Evolutionary conservation across 2,888 invertebrate species (phyloP).

Genomic region (Ditylenchus weischeri): DNA sequence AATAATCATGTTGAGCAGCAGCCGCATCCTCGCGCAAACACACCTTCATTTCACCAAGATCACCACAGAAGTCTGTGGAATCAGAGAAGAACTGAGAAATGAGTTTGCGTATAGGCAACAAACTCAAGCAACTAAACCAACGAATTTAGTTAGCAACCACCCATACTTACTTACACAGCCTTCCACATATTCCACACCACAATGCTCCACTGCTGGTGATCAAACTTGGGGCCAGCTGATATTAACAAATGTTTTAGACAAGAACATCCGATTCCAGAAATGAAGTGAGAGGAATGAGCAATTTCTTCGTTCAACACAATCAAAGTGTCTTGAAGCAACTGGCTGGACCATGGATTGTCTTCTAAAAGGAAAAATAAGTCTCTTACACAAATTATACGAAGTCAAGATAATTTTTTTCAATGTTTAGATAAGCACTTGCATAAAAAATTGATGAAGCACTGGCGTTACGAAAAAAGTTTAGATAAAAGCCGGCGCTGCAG

Average conservation of each 20-base stretch:
- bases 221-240: constrained; percentile 62
- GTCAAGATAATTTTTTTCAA: too few relatives aligned
- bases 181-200: constrained; percentile 67
- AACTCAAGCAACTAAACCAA: constrained; percentile 67
- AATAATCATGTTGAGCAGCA: constrained; percentile 7
- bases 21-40: constrained; percentile 23
- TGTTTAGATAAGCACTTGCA: too few relatives aligned
- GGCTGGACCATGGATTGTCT: constrained; percentile 23
- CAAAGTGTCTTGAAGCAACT: constrained; percentile 76
- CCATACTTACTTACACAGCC: constrained; percentile 17
- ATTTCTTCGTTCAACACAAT: constrained; percentile 84
- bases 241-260: constrained; percentile 32
- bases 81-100: constrained; percentile 84
- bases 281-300: constrained; percentile 81
- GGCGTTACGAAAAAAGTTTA: too few relatives aligned
- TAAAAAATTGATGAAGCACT: too few relatives aligned
- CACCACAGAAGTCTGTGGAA: constrained; percentile 81
- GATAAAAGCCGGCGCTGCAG: constrained; percentile 43
- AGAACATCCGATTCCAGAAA: constrained; percentile 75
- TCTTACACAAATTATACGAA: too few relatives aligned
- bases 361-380: background rate
- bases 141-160: background rate
- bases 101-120: constrained; percentile 80
- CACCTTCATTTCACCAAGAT: constrained; percentile 41
- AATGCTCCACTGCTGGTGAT: constrained; percentile 81